phyloP scores from a whole-genome alignment of 1,140 invertebrate species.

The Idris sp. region DNA sequence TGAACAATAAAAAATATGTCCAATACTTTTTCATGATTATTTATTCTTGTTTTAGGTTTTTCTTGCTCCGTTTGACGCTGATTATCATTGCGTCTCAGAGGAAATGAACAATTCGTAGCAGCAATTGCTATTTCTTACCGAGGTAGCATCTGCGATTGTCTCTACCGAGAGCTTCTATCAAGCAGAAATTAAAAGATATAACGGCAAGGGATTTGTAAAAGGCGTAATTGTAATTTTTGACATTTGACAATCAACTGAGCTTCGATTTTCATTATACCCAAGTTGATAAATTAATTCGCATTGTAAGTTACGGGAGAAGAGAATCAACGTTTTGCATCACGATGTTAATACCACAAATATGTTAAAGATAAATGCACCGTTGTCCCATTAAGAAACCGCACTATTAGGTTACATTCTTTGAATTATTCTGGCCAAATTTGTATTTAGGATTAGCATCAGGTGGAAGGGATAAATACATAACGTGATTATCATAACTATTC shows the following conservation, averaged over 20 bases:
- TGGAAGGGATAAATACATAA: conserved; percentile 29
- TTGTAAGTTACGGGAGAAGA: conserved; percentile 13
- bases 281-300: conserved; percentile 36
- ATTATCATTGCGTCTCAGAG: conserved; percentile 38
- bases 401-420: conserved; percentile 45
- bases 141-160: conserved; percentile 49
- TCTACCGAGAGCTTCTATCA: conserved; percentile 17
- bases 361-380: conserved; percentile 40
- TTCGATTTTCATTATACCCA: not conserved
- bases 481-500: conserved; percentile 47
- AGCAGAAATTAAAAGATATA: conserved; percentile 35
- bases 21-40: no score
- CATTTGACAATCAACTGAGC: not conserved
- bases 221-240: conserved; percentile 23
- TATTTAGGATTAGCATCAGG: conserved; percentile 11
- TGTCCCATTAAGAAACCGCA: conserved; percentile 46
- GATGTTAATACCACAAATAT: conserved; percentile 36
- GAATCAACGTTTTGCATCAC: conserved; percentile 32
- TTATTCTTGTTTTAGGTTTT: no score
- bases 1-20: no score
- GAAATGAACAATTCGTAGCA: conserved; percentile 40
- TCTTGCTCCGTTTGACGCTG: conserved; percentile 25
- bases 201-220: not conserved
- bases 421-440: conserved; percentile 46
- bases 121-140: conserved; percentile 42